Evolutionary conservation across 2,113 vertebrate genomes (phyloP).

Genomic region (Clarias macrocephalus): DNA sequence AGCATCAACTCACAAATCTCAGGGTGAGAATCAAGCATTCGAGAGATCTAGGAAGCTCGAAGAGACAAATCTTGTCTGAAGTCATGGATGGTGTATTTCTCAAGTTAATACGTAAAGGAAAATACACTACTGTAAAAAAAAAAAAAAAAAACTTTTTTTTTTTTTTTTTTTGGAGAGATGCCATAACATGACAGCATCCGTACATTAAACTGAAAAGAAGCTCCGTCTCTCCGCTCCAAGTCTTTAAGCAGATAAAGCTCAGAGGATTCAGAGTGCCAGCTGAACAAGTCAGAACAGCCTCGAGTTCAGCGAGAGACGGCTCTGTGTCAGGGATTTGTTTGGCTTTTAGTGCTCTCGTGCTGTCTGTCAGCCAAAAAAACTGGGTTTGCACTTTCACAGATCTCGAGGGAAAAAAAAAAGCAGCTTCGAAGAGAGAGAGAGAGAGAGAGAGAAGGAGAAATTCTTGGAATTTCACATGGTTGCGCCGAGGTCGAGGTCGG

Average conservation of each 20-base stretch:
- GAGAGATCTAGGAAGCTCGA: not conserved
- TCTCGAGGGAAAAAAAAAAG: constrained; percentile 37
- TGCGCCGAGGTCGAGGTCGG: not conserved
- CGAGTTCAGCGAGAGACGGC: constrained; percentile 29
- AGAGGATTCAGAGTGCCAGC: not conserved
- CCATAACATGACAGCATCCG: not conserved
- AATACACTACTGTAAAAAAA: too few species aligned
- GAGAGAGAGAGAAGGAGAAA: constrained; percentile 51
- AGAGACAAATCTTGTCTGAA: not conserved
- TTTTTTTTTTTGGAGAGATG: not conserved
- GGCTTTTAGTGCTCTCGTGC: constrained; percentile 32
- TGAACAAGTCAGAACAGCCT: constrained; percentile 48
- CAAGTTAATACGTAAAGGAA: not conserved
- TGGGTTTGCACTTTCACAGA: constrained; percentile 40
- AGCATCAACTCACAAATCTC: not conserved
- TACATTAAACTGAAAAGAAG: not conserved
- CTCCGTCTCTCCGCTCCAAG: not conserved
- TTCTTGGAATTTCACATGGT: constrained; percentile 63
- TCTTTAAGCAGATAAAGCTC: not conserved
- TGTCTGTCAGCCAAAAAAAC: constrained; percentile 45
- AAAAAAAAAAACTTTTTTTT: not conserved
- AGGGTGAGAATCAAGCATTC: too few species aligned
- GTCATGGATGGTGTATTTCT: not conserved
- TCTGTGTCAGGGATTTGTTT: not conserved
- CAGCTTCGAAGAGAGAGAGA: not conserved